A percentile compares a stretch with the other conserved stretches of the same genome.
These are phyloP conservation scores for Proales similis DNA, from an alignment of 1,140 invertebrate genomes.

Conservation along the genomic window DNA sequence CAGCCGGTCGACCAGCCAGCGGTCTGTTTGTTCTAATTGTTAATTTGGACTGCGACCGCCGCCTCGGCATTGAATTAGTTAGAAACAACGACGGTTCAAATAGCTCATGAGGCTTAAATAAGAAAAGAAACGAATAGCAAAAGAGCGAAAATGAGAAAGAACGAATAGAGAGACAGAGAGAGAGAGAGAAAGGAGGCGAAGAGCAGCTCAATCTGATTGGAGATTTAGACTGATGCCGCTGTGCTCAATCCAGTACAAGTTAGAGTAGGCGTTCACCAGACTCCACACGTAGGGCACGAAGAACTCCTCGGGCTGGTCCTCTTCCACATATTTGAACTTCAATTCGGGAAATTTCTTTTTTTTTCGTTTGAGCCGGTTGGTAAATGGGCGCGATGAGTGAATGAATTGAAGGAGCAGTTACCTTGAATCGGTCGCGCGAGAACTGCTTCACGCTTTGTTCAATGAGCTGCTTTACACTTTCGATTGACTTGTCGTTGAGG, in stretches of 20 bases:
- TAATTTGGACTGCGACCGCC: no score
- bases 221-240: slow-evolving; percentile 39
- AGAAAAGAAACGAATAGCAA: no score
- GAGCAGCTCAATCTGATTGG: no score
- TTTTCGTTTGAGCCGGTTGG: neutral
- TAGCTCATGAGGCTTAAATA: no score
- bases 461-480: slow-evolving; percentile 74
- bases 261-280: slow-evolving; percentile 64
- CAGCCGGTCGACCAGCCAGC: no score
- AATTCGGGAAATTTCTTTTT: slow-evolving; percentile 92
- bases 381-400: neutral
- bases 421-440: slow-evolving; percentile 80
- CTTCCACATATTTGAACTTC: slow-evolving; percentile 98
- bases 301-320: slow-evolving; percentile 95
- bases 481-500: slow-evolving; percentile 66
- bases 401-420: slow-evolving; percentile 51
- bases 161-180: no score
- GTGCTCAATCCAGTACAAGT: slow-evolving; percentile 65
- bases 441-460: slow-evolving; percentile 75
- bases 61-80: no score
- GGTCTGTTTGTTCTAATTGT: no score
- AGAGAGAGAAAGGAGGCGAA: no score
- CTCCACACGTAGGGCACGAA: slow-evolving; percentile 99
- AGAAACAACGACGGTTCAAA: no score
- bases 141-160: no score